Conservation (phyloP, 2,888 invertebrate genomes). For the Agonopterix subpropinquella region DNA sequence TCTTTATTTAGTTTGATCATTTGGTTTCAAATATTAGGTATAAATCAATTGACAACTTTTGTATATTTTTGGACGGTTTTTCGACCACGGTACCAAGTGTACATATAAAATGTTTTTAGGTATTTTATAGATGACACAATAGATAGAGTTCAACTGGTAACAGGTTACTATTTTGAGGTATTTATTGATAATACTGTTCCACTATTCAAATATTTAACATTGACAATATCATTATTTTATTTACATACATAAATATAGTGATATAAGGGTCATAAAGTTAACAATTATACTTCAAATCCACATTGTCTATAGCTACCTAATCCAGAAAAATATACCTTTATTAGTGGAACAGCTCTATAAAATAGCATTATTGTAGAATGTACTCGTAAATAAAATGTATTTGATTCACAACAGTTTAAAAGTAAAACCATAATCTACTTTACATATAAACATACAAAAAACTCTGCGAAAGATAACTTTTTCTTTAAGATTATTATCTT, state of each 20-base stretch:
- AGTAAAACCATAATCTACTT: background rate
- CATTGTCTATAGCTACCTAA: background rate
- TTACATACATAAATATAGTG: background rate
- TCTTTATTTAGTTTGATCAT: no score
- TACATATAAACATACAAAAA: background rate
- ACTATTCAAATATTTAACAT: slow-evolving; percentile 26
- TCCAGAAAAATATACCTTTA: slow-evolving; percentile 5
- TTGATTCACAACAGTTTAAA: background rate
- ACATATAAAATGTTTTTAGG: background rate
- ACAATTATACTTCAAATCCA: no score
- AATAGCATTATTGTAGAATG: slow-evolving; percentile 16
- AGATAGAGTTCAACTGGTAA: slow-evolving; percentile 32
- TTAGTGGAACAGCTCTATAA: slow-evolving; percentile 29
- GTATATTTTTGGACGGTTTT: no score
- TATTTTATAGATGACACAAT: slow-evolving; percentile 10
- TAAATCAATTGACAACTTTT: no score
- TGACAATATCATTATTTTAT: slow-evolving; percentile 13
- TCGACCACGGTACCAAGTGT: no score
- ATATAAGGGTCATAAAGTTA: no score
- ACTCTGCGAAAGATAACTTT: no score
- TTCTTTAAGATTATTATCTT: background rate
- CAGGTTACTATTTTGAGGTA: slow-evolving; percentile 43
- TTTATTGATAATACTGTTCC: slow-evolving; percentile 40
- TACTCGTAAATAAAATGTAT: background rate
- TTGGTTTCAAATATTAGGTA: no score